Evolutionary conservation across 2,888 invertebrate genomes (phyloP).

Genomic region (Xylocampa areola): DNA sequence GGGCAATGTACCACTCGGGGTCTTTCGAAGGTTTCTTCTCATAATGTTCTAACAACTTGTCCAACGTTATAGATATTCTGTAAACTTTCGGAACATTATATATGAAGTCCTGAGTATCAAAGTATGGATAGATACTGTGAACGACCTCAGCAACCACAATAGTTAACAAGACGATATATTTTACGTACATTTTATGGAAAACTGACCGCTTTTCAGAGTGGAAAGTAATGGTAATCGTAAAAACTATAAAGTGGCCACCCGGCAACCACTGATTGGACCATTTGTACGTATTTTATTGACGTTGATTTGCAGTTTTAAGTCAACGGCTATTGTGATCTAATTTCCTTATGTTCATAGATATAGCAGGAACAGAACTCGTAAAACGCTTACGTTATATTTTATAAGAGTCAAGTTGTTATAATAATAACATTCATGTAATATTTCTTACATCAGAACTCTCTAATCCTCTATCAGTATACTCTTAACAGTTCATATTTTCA

Average conservation of each 20-base stretch:
- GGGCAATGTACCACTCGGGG: slow-evolving; percentile 83
- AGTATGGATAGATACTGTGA: slow-evolving; percentile 83
- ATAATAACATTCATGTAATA: slow-evolving; percentile 4
- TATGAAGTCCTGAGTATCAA: slow-evolving; percentile 86
- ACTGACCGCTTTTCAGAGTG: slow-evolving; percentile 66
- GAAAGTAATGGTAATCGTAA: slow-evolving; percentile 66
- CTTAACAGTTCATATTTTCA: background rate
- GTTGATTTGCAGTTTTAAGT: slow-evolving; percentile 28
- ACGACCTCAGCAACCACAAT: slow-evolving; percentile 52
- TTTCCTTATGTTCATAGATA: slow-evolving; percentile 15
- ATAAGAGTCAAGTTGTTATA: slow-evolving; percentile 6
- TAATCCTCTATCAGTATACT: background rate
- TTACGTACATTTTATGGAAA: slow-evolving; percentile 75
- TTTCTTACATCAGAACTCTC: slow-evolving; percentile 25
- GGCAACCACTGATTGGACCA: slow-evolving; percentile 77
- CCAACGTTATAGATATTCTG: slow-evolving; percentile 81
- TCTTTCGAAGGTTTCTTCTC: slow-evolving; percentile 86
- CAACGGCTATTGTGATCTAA: slow-evolving; percentile 22
- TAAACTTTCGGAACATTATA: slow-evolving; percentile 87
- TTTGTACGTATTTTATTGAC: slow-evolving; percentile 57
- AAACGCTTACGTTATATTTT: slow-evolving; percentile 1
- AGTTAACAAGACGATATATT: slow-evolving; percentile 70
- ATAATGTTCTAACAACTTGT: slow-evolving; percentile 81
- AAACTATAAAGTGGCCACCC: slow-evolving; percentile 66
- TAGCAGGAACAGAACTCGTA: slow-evolving; percentile 12